Conservation (phyloP, 1,140 invertebrate species). For the Hesperophylax magnus region DNA sequence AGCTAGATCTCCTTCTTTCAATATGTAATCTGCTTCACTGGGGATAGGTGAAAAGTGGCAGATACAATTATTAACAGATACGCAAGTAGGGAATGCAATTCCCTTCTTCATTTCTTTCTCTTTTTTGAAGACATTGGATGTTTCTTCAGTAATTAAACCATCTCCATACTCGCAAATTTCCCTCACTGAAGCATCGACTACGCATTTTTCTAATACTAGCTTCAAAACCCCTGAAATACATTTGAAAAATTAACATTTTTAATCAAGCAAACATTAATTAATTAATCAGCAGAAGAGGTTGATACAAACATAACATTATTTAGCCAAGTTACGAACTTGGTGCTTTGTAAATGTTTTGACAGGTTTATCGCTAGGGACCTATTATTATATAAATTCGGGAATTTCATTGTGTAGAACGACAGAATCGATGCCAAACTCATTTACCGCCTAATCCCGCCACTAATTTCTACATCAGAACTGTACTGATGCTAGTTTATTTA, state of each 20-base stretch:
- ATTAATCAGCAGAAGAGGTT: no score
- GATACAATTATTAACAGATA: slow-evolving; percentile 99
- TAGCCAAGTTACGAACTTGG: no score
- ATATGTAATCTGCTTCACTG: slow-evolving; percentile 89
- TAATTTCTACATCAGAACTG: not conserved
- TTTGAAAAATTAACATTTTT: no score
- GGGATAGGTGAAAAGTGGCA: slow-evolving; percentile 98
- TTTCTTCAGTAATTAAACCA: slow-evolving; percentile 90
- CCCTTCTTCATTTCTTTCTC: slow-evolving; percentile 98
- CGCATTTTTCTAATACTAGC: slow-evolving; percentile 90
- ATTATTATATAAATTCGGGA: no score
- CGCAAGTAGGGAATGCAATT: slow-evolving; percentile 98
- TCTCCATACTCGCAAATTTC: slow-evolving; percentile 96
- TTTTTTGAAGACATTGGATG: slow-evolving; percentile 97
- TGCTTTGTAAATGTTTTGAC: no score
- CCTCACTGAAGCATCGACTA: slow-evolving; percentile 88
- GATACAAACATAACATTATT: no score
- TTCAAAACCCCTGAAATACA: slow-evolving; percentile 86
- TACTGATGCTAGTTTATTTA: not conserved
- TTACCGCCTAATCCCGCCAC: slow-evolving; percentile 9
- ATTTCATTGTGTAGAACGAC: not conserved
- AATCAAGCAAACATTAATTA: no score
- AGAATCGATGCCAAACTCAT: slow-evolving; percentile 6
- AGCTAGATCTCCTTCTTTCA: slow-evolving; percentile 95
- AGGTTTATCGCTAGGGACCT: no score